These are phyloP conservation scores for Sabellastarte sp. DNA, from an alignment of 2,888 invertebrate species.

Conservation along the genomic window DNA sequence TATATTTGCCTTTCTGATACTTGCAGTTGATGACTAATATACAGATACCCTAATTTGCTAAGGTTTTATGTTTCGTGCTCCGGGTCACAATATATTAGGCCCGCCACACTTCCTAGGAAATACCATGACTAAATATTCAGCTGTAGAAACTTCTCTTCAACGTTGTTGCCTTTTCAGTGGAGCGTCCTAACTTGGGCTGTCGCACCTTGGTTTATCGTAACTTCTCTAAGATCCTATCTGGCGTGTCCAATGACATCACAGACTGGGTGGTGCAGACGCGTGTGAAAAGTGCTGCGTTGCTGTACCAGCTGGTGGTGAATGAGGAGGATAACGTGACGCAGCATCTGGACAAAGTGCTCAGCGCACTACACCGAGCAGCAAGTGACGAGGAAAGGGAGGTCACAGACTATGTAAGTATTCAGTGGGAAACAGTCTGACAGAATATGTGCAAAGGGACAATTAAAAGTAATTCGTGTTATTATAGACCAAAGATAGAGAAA, in stretches of 20 bases:
- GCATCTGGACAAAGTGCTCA: constrained; percentile 66
- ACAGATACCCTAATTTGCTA: too few species aligned
- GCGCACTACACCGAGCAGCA: constrained; percentile 68
- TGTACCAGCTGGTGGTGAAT: constrained; percentile 72
- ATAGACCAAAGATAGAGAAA: too few species aligned
- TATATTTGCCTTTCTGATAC: too few species aligned
- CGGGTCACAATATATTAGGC: too few species aligned
- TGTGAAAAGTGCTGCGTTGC: constrained; percentile 73
- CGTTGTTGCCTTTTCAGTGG: constrained; percentile 64
- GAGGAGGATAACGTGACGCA: constrained; percentile 73
- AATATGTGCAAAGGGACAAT: too few species aligned
- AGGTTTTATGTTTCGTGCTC: too few species aligned
- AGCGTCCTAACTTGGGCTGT: constrained; percentile 85
- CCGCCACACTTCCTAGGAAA: too few species aligned
- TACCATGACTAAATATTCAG: too few species aligned
- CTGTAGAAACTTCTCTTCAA: too few species aligned
- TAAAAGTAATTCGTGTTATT: too few species aligned
- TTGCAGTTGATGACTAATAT: too few species aligned
- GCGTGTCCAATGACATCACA: constrained; percentile 71
- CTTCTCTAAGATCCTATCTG: constrained; percentile 70
- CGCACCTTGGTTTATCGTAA: constrained; percentile 75
- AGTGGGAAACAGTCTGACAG: background rate
- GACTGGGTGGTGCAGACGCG: constrained; percentile 75
- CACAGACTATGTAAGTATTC: constrained; percentile 59
- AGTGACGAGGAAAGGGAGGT: constrained; percentile 69